These are phyloP conservation scores for Agonum fuliginosum DNA, from an alignment of 2,888 invertebrate genomes.

Conservation along the genomic window DNA sequence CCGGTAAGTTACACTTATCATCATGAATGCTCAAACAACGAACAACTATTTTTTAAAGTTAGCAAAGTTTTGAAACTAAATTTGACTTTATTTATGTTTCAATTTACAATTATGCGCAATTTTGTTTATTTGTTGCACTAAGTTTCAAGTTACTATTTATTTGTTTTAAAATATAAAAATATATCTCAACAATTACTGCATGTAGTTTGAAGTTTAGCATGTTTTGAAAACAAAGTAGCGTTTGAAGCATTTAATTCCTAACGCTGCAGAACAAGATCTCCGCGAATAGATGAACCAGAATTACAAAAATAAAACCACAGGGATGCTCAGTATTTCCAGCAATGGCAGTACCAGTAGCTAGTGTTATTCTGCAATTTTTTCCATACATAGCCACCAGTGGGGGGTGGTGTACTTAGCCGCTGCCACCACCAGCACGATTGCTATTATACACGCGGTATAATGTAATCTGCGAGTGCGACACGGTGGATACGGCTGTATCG, in stretches of 20 bases:
- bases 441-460: constrained; percentile 57
- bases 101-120: too few relatives aligned
- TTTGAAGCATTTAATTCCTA: neutral
- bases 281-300: neutral
- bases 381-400: neutral
- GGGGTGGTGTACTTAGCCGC: neutral
- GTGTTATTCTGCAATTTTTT: neutral
- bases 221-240: neutral
- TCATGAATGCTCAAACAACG: too few relatives aligned
- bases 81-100: too few relatives aligned
- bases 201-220: neutral
- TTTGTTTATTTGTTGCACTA: too few relatives aligned
- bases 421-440: constrained; percentile 26
- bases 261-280: neutral
- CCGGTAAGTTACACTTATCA: too few relatives aligned
- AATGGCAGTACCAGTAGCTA: neutral
- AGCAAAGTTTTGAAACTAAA: too few relatives aligned
- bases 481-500: constrained; percentile 55
- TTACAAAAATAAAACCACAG: neutral
- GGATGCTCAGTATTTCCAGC: too few relatives aligned
- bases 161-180: too few relatives aligned
- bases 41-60: too few relatives aligned
- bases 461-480: constrained; percentile 60
- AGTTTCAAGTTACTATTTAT: too few relatives aligned
- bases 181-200: too few relatives aligned